Percentiles rank a stretch among this genome's conserved stretches.
Conservation (phyloP, 2,797 vertebrate species). For the Chelon auratus region DNA sequence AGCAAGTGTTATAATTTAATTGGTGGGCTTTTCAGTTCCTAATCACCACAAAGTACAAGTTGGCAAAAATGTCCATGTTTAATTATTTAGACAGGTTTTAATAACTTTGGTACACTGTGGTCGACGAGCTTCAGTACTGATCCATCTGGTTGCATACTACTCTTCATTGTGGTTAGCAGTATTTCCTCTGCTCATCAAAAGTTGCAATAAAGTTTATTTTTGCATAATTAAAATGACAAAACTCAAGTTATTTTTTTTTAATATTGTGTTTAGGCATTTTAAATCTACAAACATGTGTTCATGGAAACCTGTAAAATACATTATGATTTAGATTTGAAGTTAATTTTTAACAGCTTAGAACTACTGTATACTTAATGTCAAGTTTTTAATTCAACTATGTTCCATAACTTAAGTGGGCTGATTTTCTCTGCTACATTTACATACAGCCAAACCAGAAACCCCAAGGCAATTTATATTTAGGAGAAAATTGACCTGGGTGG, state of each 20-base stretch:
- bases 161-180: conserved; percentile 68
- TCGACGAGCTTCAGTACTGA: conserved; percentile 68
- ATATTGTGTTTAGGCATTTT: too few species aligned
- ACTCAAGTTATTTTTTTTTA: neutral
- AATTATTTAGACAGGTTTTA: conserved; percentile 31
- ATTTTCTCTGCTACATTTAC: too few species aligned
- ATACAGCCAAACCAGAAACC: too few species aligned
- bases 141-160: conserved; percentile 60
- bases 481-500: too few species aligned
- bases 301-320: too few species aligned
- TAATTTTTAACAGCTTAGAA: too few species aligned
- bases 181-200: conserved; percentile 86
- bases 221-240: conserved; percentile 82
- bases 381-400: too few species aligned
- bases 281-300: too few species aligned
- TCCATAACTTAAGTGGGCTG: too few species aligned
- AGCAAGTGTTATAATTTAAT: conserved; percentile 62
- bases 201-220: conserved; percentile 99
- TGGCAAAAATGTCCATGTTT: conserved; percentile 51
- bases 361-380: too few species aligned
- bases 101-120: conserved; percentile 44
- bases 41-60: conserved; percentile 43
- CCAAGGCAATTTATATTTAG: too few species aligned
- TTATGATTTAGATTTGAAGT: too few species aligned
- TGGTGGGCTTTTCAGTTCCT: conserved; percentile 43